Conservation (phyloP, 2,888 invertebrate species). For the Nephrotoma flavescens region DNA sequence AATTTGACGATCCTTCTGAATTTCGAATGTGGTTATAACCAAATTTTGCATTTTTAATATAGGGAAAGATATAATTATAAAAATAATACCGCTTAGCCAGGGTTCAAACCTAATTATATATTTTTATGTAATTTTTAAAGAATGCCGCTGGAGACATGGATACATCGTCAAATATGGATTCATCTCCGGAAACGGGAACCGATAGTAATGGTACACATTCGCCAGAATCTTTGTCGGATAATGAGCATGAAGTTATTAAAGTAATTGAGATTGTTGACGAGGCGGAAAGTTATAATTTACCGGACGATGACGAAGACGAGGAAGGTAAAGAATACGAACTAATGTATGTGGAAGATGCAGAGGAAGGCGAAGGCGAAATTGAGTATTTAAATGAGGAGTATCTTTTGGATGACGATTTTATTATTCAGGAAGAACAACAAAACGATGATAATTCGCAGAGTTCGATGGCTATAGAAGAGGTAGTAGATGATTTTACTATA, state of each 20-base stretch:
- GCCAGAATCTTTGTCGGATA: not conserved
- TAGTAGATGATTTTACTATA: not conserved
- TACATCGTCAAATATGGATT: not conserved
- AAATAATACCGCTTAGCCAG: not conserved
- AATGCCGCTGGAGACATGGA: not conserved
- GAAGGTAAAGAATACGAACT: not conserved
- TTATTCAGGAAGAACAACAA: not conserved
- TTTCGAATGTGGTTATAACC: not conserved
- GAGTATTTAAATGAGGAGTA: not conserved
- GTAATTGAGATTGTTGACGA: constrained; percentile 4
- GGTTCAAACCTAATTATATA: not conserved
- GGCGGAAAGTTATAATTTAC: not conserved
- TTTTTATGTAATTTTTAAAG: not conserved
- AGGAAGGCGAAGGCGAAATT: not conserved
- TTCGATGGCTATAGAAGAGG: not conserved
- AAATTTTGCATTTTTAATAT: not conserved
- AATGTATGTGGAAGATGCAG: not conserved
- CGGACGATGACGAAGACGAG: not conserved
- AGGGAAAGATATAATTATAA: not conserved
- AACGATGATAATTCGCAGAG: not conserved
- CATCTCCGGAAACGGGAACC: not conserved
- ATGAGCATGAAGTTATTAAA: not conserved
- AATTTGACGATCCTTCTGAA: not conserved
- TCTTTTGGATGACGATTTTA: not conserved
- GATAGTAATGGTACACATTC: not conserved